Conservation (phyloP, 2,113 vertebrate genomes). For the Lagopus leucura region DNA sequence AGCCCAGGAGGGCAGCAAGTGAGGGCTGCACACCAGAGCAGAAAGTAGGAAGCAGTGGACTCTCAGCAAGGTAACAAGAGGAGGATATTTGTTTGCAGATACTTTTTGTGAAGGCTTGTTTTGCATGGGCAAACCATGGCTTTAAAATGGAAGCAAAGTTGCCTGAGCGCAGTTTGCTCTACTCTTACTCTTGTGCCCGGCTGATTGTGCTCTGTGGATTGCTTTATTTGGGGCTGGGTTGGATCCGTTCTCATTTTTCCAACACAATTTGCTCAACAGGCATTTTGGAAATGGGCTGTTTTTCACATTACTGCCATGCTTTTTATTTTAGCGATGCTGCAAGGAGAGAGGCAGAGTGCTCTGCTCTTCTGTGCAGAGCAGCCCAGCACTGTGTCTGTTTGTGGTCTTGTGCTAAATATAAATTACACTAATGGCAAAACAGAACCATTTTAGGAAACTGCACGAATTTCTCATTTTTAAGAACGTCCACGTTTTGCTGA, state of each 20-base stretch:
- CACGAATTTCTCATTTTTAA: slow-evolving; percentile 49
- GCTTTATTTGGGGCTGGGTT: neutral
- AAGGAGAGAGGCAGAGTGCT: neutral
- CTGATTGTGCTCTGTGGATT: neutral
- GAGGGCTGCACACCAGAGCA: neutral
- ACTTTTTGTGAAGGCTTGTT: neutral
- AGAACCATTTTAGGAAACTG: slow-evolving; percentile 38
- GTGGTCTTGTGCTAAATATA: slow-evolving; percentile 61
- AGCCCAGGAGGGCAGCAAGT: accelerated
- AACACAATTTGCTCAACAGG: neutral
- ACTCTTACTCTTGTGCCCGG: neutral
- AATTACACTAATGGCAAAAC: slow-evolving; percentile 48
- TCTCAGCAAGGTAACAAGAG: neutral
- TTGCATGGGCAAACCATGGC: neutral
- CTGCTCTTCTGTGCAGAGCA: slow-evolving; percentile 3
- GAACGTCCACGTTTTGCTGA: neutral
- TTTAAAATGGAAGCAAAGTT: neutral
- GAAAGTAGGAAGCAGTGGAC: accelerated
- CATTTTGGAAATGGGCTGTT: neutral
- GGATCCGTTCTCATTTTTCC: neutral
- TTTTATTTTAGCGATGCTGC: neutral
- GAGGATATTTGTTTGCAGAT: neutral
- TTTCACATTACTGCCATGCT: neutral
- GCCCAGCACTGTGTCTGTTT: slow-evolving; percentile 30
- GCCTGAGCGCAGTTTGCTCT: neutral